Evolutionary conservation across 2,797 vertebrate species (phyloP), one percentile per base, ranked within the genome.

Genomic region (Euphonia xanthogaster): DNA sequence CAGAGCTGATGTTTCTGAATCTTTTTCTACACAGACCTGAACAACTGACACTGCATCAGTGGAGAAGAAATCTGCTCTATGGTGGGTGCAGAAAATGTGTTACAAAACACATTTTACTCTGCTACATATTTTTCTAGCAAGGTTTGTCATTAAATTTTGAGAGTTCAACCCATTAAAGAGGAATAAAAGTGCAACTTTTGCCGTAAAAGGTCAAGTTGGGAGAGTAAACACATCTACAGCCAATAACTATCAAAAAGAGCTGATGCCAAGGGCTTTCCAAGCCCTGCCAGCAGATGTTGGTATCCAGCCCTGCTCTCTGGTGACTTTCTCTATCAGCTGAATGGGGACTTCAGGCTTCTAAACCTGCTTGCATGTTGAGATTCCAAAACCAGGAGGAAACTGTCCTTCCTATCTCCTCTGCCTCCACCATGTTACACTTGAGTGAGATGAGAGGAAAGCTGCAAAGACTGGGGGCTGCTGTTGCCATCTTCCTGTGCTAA

Each of bases 361-460:
- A 86, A 61, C 8, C 55, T 50, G 27, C 20, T 61, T 50, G 33
- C 27, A 12, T 14, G 24, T 14, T 48, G 55, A 40, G n/a, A 33
- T 44, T 63, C 30, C 27, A 68, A 37, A 75, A 68, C 19, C 67
- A 61, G 28, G 20, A 23, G 23, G 24, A 45, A 75, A 47, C 37
- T n/a, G 23, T 20, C 14, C 35, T 76, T 50, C 44, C 10, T 6
- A 22, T 50, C 20, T 60, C 47, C 42, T 75, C 11, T 4, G 21
- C 50, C 6, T 71, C n/a, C 23, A 9, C 15, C 1, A 0, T 3
- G 3, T 39, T 35, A 44, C 0, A 0, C 19, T 28, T 78, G 33
- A 83, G 25, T 6, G 2, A 88, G 23, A 9, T 54, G 12, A 68
- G 9, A 68, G 39, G 50, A 80, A 61, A 72, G 16, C 50, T 57